Base-by-base conservation (phyloP, 2,797 vertebrate genomes). In the Molossus alvarezi region DNA sequence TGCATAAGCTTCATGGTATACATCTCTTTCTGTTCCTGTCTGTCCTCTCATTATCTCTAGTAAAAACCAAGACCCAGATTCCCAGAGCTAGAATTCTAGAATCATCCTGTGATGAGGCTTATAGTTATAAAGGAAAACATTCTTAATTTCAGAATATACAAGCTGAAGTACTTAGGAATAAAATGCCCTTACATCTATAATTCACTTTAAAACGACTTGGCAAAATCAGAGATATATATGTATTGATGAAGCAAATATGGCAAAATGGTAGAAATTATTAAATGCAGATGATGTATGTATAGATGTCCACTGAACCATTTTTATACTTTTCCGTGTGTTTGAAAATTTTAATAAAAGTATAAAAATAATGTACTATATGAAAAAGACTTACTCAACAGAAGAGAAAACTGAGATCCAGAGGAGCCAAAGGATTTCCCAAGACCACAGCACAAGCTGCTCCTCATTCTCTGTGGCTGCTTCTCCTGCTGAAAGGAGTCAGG, bases 111-210 rank as follows among this genome's bases (percentile, higher is more conserved):
- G 10, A 75, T 60, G 64, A 9, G 33, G 13, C 14, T 45, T 94
- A 58, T 58, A 6, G 9, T 27, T 37, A 91, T n/a, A 6, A 9
- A 41, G 29, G 11, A 82, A 87, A 92, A 92, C 51, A 3, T 45
- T 23, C 15, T 85, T 60, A 37, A 58, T 86, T 72, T 87, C 33
- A 45, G 2, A 86, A 51, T 45, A 64, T 45, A 45, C 41, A 45
- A 45, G 41, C 41, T 45, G 41, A 45, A 45, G 41, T 45, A 45
- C 4, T 45, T 45, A 45, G 6, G 41, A 45, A 33, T 53, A n/a
- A 84, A 91, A 79, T 84, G 23, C 67, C 33, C 41, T 93, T 18
- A 88, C 12, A 84, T 33, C 27, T n/a, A 69, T 51, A 88, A 80
- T 65, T 93, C 48, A 87, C 13, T 76, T 86, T 53, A 58, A 80